Conservation (phyloP, 2,888 invertebrate genomes). For the Caenorhabditis panamensis region DNA sequence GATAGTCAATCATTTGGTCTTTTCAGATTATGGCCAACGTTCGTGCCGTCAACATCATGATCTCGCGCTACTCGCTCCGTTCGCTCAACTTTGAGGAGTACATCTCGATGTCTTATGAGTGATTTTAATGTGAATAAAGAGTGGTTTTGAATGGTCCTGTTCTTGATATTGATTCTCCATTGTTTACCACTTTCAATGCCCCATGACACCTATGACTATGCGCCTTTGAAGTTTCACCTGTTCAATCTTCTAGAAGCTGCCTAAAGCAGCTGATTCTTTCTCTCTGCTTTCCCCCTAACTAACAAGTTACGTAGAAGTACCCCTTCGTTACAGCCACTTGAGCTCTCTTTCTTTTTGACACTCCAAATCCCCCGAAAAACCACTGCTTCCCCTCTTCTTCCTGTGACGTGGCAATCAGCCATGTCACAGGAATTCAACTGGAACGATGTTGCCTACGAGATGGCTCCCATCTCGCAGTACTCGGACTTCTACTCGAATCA, state of each 20-base stretch:
- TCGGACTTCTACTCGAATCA: constrained; percentile 49
- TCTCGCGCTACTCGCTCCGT: neutral
- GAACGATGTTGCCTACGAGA: constrained; percentile 48
- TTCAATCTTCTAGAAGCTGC: constrained; percentile 10
- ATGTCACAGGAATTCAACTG: constrained; percentile 52
- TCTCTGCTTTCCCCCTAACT: constrained; percentile 2
- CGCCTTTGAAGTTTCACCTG: neutral
- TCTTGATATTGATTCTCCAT: neutral
- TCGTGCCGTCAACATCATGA: neutral
- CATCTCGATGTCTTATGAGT: neutral
- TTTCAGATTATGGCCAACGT: neutral
- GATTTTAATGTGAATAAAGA: neutral
- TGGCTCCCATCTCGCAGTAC: constrained; percentile 39
- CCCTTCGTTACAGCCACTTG: constrained; percentile 2
- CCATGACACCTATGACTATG: neutral
- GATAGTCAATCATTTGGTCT: too few relatives aligned
- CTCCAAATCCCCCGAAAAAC: neutral
- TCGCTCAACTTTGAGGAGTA: neutral
- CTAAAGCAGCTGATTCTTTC: constrained; percentile 18
- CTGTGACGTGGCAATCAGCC: constrained; percentile 46
- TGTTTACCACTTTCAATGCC: neutral
- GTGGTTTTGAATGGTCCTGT: neutral
- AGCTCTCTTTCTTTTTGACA: neutral
- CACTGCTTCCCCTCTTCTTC: neutral
- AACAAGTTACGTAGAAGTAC: neutral